Conservation (phyloP, 2,113 vertebrate genomes). For the Emydocephalus ijimae region DNA sequence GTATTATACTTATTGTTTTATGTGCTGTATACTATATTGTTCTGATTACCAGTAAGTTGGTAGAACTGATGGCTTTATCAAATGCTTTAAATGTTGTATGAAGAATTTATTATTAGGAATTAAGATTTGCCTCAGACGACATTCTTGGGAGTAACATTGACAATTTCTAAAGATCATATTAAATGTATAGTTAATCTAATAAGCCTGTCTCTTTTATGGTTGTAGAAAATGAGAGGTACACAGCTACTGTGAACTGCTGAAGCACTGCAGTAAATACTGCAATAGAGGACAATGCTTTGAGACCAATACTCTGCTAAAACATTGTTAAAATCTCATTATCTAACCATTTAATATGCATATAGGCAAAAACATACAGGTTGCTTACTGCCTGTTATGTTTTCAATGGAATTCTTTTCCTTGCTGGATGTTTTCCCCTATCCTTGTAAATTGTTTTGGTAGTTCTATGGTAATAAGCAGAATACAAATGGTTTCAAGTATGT, state of each 20-base stretch:
- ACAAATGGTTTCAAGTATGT: background rate
- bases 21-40: background rate
- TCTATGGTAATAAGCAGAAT: background rate
- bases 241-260: background rate
- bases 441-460: background rate
- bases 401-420: background rate
- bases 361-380: background rate
- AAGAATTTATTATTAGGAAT: background rate
- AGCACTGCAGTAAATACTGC: background rate
- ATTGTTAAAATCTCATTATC: conserved; percentile 15
- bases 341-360: conserved; percentile 1
- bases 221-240: background rate
- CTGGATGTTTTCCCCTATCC: background rate
- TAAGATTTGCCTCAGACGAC: background rate
- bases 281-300: background rate
- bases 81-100: background rate
- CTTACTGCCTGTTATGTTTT: background rate
- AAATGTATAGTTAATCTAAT: background rate
- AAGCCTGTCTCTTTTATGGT: background rate
- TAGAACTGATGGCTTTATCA: background rate
- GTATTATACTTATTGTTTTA: background rate
- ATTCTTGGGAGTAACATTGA: background rate
- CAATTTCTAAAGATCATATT: background rate
- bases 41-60: background rate
- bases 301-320: background rate